phyloP scores from a whole-genome alignment of 2,113 vertebrate species.

The Pelobates fuscus region DNA sequence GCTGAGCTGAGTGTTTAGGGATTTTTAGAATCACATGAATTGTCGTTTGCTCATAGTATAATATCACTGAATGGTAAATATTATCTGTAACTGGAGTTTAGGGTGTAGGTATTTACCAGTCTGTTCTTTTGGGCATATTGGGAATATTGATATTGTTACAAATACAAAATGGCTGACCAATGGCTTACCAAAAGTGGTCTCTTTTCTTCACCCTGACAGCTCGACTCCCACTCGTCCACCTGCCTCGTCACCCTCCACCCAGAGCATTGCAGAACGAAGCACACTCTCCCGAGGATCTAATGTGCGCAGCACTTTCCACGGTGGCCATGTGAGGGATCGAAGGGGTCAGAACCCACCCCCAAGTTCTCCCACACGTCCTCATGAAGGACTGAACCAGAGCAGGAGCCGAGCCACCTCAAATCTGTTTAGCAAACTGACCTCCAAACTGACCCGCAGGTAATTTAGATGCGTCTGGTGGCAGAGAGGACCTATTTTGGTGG shows the following conservation, averaged over 20 bases:
- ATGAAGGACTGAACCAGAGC: constrained; percentile 79
- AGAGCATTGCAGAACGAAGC: constrained; percentile 82
- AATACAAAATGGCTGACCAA: too few species aligned
- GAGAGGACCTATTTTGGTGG: background rate
- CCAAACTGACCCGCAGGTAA: constrained; percentile 92
- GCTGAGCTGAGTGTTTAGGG: too few species aligned
- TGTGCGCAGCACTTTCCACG: constrained; percentile 90
- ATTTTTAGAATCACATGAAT: too few species aligned
- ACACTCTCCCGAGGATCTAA: constrained; percentile 83
- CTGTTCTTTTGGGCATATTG: too few species aligned
- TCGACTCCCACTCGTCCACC: constrained; percentile 69
- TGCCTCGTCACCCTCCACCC: constrained; percentile 79
- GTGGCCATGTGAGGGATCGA: constrained; percentile 87
- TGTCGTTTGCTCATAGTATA: too few species aligned
- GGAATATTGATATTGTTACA: too few species aligned
- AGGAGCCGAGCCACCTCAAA: constrained; percentile 83
- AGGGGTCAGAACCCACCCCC: constrained; percentile 80
- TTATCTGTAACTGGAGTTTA: too few species aligned
- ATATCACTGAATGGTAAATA: too few species aligned
- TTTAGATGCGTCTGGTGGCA: constrained; percentile 3
- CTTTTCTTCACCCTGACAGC: constrained; percentile 54
- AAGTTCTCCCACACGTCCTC: constrained; percentile 79
- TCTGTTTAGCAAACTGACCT: constrained; percentile 91
- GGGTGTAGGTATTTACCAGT: too few species aligned
- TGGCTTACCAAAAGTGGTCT: background rate